Conservation (phyloP, 1,140 invertebrate genomes). For the Leptinotarsa texana region DNA sequence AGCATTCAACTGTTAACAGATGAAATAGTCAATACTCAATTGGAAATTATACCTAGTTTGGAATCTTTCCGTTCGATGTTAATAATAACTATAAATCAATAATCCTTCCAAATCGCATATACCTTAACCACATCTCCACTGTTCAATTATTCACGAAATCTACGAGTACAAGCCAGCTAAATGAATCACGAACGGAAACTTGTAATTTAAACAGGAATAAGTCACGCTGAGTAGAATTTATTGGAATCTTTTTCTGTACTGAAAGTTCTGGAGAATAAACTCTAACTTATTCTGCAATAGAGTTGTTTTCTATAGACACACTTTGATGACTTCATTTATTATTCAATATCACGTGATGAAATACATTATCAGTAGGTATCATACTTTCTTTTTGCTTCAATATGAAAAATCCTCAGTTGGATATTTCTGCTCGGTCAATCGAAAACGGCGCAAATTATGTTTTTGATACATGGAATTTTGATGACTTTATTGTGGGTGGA, state of each 20-base stretch:
- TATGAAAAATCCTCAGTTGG: too few relatives aligned
- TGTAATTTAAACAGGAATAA: background rate
- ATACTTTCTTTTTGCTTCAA: too few relatives aligned
- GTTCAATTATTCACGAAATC: background rate
- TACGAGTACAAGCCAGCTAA: background rate
- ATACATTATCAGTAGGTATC: too few relatives aligned
- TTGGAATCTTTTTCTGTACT: background rate
- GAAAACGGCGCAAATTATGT: too few relatives aligned
- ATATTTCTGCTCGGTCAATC: too few relatives aligned
- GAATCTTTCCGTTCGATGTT: too few relatives aligned
- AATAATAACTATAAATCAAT: too few relatives aligned
- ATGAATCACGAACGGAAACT: background rate
- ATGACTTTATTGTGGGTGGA: background rate
- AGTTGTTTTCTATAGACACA: background rate
- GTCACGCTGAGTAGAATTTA: background rate
- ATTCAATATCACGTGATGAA: background rate
- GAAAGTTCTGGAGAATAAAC: background rate
- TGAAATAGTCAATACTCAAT: too few relatives aligned
- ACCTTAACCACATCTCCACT: background rate
- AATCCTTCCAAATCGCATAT: too few relatives aligned
- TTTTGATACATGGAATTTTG: background rate
- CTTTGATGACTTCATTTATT: conserved; percentile 1
- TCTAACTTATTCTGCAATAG: background rate
- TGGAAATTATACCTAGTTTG: too few relatives aligned
- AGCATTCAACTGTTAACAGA: too few relatives aligned